Evolutionary conservation across 2,797 vertebrate genomes (phyloP), one percentile per base, ranked within the genome.

Genomic region (Anomalospiza imberbis): DNA sequence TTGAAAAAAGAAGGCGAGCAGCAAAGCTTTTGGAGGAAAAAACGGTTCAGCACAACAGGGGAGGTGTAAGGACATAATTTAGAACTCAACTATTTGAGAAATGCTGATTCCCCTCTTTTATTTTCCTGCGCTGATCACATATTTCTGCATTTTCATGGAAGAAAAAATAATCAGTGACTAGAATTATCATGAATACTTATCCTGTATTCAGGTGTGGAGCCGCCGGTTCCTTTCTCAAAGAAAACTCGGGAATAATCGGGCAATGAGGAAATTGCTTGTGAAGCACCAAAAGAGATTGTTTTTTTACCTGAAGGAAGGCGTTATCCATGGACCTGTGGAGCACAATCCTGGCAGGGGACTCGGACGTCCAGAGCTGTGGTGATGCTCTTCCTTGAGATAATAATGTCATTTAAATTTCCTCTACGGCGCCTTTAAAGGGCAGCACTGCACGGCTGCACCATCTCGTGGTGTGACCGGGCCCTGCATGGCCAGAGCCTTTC

Each of bases 391-490:
- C 20, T 29, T 2, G 24, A 61, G 65, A 45, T 4, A 20, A 20
- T 0, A 38, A 60, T 38, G 10, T 3, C 31, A 40, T 24, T 36
- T 3, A 2, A 21, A 62, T 71, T 24, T 12, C 51, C 50, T 7
- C 68, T 0, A 2, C 2, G 79, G 73, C 0, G 20, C 87, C 89
- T 94, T 88, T 89, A 60, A 91, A 82, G 67, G 81, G 72, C 92
- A 92, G 10, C 2, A 2, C 91, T 95, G 93, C 74, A 7, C 94
- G 65, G 94, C 76, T 89, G 94, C 94, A 73, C 96, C 96, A 96
- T 51, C 96, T 97, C 85, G 94, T 94, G 95, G 96, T 81, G 70
- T 1, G 20, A 68, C 36, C 65, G 19, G 28, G 82, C 85, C 83
- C 79, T 96, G 91, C 94, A 95, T 0, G 51, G 88, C 47, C 82